Conservation (phyloP, 2,113 vertebrate species). For the Dendrocopos noguchii region DNA sequence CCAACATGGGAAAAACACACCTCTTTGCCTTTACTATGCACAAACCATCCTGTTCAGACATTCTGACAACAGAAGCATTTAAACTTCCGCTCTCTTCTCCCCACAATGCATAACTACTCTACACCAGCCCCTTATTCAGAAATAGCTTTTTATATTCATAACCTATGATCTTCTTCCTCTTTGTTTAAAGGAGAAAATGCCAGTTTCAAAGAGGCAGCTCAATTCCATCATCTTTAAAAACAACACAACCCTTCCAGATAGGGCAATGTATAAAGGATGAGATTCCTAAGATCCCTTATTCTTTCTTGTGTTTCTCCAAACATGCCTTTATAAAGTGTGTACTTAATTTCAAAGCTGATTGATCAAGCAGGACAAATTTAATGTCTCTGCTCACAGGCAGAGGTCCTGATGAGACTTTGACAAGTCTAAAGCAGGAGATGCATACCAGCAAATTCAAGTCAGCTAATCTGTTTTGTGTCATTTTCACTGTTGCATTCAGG, state of each 20-base stretch:
- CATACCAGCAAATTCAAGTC: background rate
- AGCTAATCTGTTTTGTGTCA: background rate
- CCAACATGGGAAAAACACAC: background rate
- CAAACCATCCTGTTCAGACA: background rate
- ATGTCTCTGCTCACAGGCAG: background rate
- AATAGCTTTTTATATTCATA: background rate
- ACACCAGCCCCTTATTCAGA: background rate
- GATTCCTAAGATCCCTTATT: background rate
- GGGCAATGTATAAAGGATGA: background rate
- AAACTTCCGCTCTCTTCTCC: background rate
- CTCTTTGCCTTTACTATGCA: background rate
- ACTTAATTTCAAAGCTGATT: background rate
- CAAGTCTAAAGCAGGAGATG: background rate
- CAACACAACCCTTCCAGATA: background rate
- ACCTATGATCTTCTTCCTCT: background rate
- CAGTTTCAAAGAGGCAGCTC: background rate
- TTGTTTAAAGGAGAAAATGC: background rate
- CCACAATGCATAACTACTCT: fast-evolving
- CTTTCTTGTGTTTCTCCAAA: background rate
- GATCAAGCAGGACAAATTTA: background rate
- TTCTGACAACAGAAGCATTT: background rate
- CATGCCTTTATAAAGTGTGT: background rate
- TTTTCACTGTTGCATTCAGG: background rate
- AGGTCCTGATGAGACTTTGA: background rate
- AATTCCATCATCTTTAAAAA: background rate